Conservation (phyloP, 2,113 vertebrate species). For the Vulpes ferrilata region DNA sequence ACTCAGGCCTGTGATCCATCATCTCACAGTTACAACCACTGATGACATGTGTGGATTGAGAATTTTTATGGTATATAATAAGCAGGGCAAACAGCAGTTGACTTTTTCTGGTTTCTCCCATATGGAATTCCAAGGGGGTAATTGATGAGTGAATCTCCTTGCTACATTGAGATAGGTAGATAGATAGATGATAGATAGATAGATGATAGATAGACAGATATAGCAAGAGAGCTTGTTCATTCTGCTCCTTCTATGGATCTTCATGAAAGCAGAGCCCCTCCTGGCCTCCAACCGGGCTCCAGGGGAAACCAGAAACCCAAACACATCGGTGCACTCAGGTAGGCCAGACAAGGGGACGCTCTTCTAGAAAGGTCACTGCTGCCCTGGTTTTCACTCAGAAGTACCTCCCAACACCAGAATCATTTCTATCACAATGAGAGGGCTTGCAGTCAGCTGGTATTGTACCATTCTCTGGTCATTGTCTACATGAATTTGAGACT, state of each 20-base stretch:
- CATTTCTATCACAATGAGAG: neutral
- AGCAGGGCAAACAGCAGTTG: neutral
- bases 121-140: neutral
- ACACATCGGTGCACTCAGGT: neutral
- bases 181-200: neutral
- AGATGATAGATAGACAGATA: neutral
- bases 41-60: neutral
- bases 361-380: neutral
- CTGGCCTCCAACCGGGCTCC: neutral
- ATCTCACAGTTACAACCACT: neutral
- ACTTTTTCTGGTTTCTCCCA: constrained; percentile 31
- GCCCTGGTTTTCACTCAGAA: neutral
- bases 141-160: neutral
- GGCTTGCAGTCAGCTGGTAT: neutral
- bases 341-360: neutral
- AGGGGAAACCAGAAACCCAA: neutral
- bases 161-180: neutral
- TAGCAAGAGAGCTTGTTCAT: neutral
- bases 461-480: neutral
- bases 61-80: neutral
- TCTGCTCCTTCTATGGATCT: neutral
- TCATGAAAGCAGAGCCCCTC: neutral
- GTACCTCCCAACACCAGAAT: neutral
- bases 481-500: constrained; percentile 31
- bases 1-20: neutral